These are phyloP conservation scores for Conus betulinus DNA, from an alignment of 1,140 invertebrate genomes.

Conservation along the genomic window DNA sequence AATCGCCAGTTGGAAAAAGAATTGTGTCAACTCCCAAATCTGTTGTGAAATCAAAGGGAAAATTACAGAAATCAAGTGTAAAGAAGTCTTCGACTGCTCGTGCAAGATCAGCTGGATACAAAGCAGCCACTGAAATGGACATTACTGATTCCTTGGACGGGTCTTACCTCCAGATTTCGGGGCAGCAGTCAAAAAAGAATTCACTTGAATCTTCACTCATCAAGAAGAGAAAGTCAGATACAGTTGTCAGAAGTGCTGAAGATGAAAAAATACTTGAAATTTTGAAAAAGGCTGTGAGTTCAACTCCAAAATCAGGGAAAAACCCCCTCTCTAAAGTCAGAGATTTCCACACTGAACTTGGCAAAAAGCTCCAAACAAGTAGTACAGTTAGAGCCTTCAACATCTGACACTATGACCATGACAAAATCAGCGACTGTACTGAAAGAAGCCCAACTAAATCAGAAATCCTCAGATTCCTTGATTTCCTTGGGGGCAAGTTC, in stretches of 20 bases:
- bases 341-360: not conserved
- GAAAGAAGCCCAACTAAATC: not conserved
- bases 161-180: not conserved
- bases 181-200: not conserved
- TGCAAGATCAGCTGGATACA: not conserved
- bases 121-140: not conserved
- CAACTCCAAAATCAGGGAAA: slow-evolving; percentile 15
- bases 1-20: not conserved
- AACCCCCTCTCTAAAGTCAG: not conserved
- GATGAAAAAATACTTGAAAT: slow-evolving; percentile 17
- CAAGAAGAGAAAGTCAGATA: not conserved
- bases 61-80: not conserved
- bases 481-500: not conserved
- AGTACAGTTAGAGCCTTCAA: not conserved
- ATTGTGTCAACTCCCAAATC: not conserved
- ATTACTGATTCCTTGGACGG: slow-evolving; percentile 6
- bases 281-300: not conserved
- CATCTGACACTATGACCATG: not conserved
- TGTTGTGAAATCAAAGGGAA: not conserved
- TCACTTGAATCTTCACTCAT: not conserved
- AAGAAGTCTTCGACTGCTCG: not conserved
- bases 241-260: not conserved
- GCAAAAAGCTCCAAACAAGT: not conserved
- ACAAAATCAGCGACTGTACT: not conserved
- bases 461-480: not conserved